Evolutionary conservation across 2,888 invertebrate genomes (phyloP), one percentile per base, ranked within the genome.

Genomic region (Heteromurus nitidus): DNA sequence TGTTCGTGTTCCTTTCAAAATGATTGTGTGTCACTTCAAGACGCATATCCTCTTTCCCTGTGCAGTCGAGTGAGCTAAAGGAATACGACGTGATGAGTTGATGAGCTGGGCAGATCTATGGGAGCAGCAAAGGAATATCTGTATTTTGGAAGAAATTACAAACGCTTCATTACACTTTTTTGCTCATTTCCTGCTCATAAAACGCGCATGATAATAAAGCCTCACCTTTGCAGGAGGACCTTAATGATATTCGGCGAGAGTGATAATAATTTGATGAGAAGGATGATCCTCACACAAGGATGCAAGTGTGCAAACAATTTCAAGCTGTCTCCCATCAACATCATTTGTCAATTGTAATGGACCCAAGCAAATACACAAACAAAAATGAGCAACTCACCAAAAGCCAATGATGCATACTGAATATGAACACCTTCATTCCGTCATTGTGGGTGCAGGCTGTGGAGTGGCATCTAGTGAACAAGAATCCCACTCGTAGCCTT

Each of bases 121-220:
- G 1, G 9, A n/a, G n/a, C n/a, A n/a, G n/a, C n/a, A n/a, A n/a
- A n/a, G n/a, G n/a, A n/a, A n/a, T n/a, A n/a, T n/a, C n/a, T n/a
- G n/a, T n/a, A n/a, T n/a, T 64, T 64, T 36, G 42, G 64, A 64
- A 24, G 22, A 64, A 64, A 64, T 64, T 42, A 42, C 20, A 64
- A 64, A 64, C 42, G 64, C 64, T 64, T 44, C 64, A 64, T 36
- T 42, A 42, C 20, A 42, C n/a, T n/a, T n/a, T 64, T 30, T 62
- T 64, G 64, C 18, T 42, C 64, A 64, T 64, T 64, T 64, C 64
- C 64, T 64, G 64, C 58, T 28, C 7, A 36, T 36, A 5, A 47
- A 47, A n/a, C 47, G 1, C 7, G 50, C 18, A 3, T 50, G 50
- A 50, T 50, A 9, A 18, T 50, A 18, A 50, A 50, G 13, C 22